phyloP scores from a whole-genome alignment of 1,140 invertebrate genomes.

The Ostrea edulis region DNA sequence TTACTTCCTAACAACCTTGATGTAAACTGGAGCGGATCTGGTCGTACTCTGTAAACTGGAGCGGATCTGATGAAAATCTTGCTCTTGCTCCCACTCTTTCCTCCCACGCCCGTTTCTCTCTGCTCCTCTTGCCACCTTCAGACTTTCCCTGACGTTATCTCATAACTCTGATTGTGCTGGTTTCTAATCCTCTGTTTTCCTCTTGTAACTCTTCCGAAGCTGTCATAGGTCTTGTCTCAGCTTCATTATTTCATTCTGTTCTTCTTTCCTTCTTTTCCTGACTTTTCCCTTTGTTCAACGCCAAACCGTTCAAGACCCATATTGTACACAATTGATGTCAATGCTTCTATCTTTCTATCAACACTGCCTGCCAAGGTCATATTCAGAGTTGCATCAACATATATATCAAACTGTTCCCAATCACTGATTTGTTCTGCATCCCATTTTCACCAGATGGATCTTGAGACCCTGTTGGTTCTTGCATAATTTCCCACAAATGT shows the following conservation, averaged over 20 bases:
- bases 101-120: conserved; percentile 43
- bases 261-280: background rate
- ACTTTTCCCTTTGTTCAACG: background rate
- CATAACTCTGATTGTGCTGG: conserved; percentile 32
- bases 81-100: background rate
- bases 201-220: background rate
- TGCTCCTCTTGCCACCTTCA: conserved; percentile 5
- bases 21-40: too few relatives aligned
- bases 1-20: conserved; percentile 21
- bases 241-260: conserved; percentile 38
- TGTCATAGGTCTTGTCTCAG: conserved; percentile 29
- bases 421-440: conserved; percentile 4
- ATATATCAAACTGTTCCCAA: conserved; percentile 29
- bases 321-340: too few relatives aligned
- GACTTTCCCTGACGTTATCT: background rate
- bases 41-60: too few relatives aligned
- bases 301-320: too few relatives aligned
- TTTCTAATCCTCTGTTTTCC: background rate
- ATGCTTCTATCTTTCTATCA: too few relatives aligned
- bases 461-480: conserved; percentile 43
- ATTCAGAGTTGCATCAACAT: conserved; percentile 42
- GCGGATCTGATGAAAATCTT: conserved; percentile 16
- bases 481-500: conserved; percentile 38
- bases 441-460: conserved; percentile 35
- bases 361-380: conserved; percentile 33